These are phyloP conservation scores for Lasioglossum zephyrum DNA, from an alignment of 2,888 invertebrate genomes.

Conservation along the genomic window DNA sequence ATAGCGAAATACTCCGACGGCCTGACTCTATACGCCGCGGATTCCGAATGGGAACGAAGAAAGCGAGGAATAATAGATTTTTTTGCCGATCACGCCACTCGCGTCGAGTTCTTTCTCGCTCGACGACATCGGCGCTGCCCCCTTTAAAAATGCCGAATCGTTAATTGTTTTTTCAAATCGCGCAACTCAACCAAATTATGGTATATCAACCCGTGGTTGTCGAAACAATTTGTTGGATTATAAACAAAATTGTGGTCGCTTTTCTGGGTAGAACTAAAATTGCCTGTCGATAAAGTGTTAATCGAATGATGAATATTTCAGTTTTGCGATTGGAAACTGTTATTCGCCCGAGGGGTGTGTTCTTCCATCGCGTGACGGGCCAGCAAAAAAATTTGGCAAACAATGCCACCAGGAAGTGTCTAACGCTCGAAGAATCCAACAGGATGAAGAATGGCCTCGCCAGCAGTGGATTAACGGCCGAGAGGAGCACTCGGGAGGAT, in stretches of 20 bases:
- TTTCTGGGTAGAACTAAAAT: not conserved
- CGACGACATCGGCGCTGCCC: conserved; percentile 49
- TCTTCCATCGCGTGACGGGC: not conserved
- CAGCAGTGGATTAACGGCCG: conserved; percentile 33
- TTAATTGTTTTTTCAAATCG: not conserved
- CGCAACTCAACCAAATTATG: not conserved
- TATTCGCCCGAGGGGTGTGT: not conserved
- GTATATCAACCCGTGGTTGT: too few species aligned
- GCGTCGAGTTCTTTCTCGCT: conserved; percentile 40
- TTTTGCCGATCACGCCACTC: conserved; percentile 57
- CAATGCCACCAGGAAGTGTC: conserved; percentile 4
- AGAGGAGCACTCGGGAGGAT: conserved; percentile 30
- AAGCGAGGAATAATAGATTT: conserved; percentile 78
- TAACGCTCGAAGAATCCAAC: conserved; percentile 12
- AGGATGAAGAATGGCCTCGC: conserved; percentile 24
- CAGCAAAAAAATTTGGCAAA: not conserved
- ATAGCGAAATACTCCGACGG: conserved; percentile 39
- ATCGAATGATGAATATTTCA: not conserved
- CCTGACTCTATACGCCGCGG: conserved; percentile 20
- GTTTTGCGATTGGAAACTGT: not conserved
- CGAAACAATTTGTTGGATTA: too few species aligned
- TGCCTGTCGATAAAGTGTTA: not conserved
- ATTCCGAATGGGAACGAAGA: conserved; percentile 41
- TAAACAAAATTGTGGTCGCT: not conserved
- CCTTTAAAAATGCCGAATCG: not conserved